Conservation (phyloP, 2,113 vertebrate species). For the Ceyx melanurus region DNA sequence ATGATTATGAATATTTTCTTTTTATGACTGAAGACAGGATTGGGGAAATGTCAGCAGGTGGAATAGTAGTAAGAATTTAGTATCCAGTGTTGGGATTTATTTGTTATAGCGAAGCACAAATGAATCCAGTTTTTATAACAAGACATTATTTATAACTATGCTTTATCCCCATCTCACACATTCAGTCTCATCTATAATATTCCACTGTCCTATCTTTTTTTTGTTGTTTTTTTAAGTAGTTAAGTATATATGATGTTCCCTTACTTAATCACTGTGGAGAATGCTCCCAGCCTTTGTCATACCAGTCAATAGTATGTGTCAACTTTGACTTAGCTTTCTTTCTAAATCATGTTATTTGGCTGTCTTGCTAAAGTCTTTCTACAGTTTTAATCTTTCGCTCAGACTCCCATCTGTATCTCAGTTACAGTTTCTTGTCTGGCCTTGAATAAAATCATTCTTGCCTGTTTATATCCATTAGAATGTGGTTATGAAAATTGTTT, state of each 20-base stretch:
- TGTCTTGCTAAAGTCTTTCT: constrained; percentile 13
- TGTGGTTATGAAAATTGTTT: background rate
- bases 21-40: background rate
- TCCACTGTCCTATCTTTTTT: background rate
- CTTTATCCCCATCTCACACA: background rate
- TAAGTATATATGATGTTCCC: background rate
- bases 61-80: background rate
- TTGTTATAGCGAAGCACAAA: background rate
- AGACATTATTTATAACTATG: background rate
- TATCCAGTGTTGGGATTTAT: background rate
- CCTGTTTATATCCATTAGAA: background rate
- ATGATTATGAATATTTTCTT: no score
- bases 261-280: constrained; percentile 8
- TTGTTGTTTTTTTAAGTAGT: background rate
- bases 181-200: background rate
- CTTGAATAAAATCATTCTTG: constrained; percentile 13
- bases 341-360: background rate
- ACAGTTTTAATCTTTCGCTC: constrained; percentile 20
- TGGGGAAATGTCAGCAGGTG: background rate
- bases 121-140: background rate
- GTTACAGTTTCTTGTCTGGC: constrained; percentile 10
- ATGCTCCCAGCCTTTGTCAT: background rate
- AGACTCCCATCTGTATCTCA: background rate
- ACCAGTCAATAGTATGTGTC: constrained; percentile 32
- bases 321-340: constrained; percentile 27